These are phyloP conservation scores for Mesembrinibis cayennensis DNA, from an alignment of 2,113 vertebrate species.

Conservation along the genomic window DNA sequence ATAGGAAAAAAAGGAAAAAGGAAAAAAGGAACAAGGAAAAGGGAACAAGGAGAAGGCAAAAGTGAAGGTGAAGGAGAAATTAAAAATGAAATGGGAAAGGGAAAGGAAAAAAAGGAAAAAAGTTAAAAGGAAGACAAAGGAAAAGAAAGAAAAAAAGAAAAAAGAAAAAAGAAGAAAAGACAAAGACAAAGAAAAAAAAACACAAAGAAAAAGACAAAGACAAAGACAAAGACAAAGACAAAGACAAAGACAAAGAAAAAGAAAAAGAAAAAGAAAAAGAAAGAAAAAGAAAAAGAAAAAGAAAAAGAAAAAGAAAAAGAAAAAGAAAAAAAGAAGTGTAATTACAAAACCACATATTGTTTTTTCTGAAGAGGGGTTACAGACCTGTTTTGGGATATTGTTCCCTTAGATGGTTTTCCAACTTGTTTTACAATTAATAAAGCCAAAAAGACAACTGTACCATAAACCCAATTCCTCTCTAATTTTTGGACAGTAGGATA, in stretches of 20 bases:
- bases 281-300: too few relatives aligned
- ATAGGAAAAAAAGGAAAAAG: background rate
- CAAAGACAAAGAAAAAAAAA: too few relatives aligned
- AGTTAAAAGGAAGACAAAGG: too few relatives aligned
- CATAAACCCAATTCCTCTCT: background rate
- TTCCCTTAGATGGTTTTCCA: background rate
- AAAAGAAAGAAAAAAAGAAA: fast-evolving
- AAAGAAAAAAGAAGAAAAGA: fast-evolving
- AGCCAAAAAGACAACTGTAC: background rate
- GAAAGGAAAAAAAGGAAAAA: too few relatives aligned
- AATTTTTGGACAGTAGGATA: background rate
- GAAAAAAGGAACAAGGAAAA: background rate
- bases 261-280: too few relatives aligned
- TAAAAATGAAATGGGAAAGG: background rate
- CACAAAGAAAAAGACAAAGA: too few relatives aligned
- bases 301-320: fast-evolving
- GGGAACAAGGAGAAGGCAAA: background rate
- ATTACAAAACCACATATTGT: background rate
- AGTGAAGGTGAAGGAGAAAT: background rate
- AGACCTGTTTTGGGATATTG: background rate
- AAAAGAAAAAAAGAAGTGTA: background rate
- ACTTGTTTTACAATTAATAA: background rate
- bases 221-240: fast-evolving
- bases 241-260: background rate
- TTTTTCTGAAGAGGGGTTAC: background rate